Conservation (phyloP, 2,113 vertebrate species). For the Rhinichthys klamathensis region DNA sequence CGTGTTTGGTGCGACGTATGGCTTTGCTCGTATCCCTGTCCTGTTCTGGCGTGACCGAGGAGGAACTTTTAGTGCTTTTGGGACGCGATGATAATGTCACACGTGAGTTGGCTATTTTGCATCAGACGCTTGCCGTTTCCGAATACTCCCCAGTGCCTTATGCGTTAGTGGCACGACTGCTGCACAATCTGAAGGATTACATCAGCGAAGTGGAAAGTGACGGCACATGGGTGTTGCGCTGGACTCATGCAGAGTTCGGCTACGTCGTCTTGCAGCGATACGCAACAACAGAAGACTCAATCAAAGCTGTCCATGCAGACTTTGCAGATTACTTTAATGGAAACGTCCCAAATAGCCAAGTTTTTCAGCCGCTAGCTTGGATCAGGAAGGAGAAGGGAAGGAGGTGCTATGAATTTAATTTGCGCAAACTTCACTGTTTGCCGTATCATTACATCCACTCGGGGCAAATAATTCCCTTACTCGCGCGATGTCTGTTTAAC, state of each 20-base stretch:
- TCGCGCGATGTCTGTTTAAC: constrained; percentile 74
- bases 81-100: constrained; percentile 64
- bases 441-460: constrained; percentile 72
- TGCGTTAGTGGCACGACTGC: constrained; percentile 66
- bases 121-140: constrained; percentile 44
- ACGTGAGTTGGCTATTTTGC: constrained; percentile 65
- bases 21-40: constrained; percentile 68
- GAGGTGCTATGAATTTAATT: constrained; percentile 67
- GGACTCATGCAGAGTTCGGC: constrained; percentile 65
- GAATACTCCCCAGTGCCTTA: constrained; percentile 62
- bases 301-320: constrained; percentile 62
- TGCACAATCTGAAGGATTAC: constrained; percentile 62
- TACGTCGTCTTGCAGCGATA: constrained; percentile 63
- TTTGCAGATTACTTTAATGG: constrained; percentile 69
- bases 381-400: constrained; percentile 52
- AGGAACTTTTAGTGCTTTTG: constrained; percentile 72
- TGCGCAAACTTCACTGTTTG: constrained; percentile 71
- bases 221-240: constrained; percentile 70
- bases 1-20: constrained; percentile 66
- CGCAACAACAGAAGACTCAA: constrained; percentile 62
- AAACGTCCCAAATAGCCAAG: constrained; percentile 18
- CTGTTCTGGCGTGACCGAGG: constrained; percentile 68
- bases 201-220: constrained; percentile 72
- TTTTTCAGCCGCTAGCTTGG: constrained; percentile 73
- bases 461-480: constrained; percentile 65